These are phyloP conservation scores for Zoroaster sp. DNA, from an alignment of 53 echinoderm and acorn worm genomes.

Conservation along the genomic window DNA sequence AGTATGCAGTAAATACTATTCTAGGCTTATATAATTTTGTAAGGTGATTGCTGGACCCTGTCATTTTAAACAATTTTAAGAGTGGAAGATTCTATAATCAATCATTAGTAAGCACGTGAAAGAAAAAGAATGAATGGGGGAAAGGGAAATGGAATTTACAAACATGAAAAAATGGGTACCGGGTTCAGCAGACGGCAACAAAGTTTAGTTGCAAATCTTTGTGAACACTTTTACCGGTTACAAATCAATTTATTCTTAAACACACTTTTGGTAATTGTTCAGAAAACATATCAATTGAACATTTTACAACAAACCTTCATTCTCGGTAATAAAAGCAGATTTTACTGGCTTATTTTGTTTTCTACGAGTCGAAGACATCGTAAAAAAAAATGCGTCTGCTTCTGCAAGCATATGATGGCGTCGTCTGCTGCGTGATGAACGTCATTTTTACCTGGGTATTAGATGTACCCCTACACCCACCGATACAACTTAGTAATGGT, in stretches of 20 bases:
- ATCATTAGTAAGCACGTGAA: no score
- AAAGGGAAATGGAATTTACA: no score
- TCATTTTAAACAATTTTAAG: no score
- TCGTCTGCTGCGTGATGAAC: constrained; percentile 92
- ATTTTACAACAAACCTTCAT: constrained; percentile 55
- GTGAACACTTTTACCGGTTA: background rate
- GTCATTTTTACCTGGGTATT: constrained; percentile 31
- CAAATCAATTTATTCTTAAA: background rate
- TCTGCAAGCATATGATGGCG: constrained; percentile 56
- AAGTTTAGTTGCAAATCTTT: background rate
- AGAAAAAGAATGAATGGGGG: no score
- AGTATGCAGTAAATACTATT: no score
- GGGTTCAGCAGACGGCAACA: background rate
- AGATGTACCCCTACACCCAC: background rate
- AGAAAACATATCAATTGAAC: background rate
- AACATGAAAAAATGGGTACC: no score
- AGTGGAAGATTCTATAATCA: no score
- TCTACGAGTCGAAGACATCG: constrained; percentile 89
- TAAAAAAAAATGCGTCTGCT: constrained; percentile 77
- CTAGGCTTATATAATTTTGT: no score
- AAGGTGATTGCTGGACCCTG: no score
- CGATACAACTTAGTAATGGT: background rate
- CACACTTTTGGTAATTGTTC: background rate
- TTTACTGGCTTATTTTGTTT: constrained; percentile 92
- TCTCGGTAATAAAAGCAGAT: constrained; percentile 54